Evolutionary conservation across 2,113 vertebrate genomes (phyloP), one percentile per base, ranked within the genome.

Genomic region (Zosterops japonicus): DNA sequence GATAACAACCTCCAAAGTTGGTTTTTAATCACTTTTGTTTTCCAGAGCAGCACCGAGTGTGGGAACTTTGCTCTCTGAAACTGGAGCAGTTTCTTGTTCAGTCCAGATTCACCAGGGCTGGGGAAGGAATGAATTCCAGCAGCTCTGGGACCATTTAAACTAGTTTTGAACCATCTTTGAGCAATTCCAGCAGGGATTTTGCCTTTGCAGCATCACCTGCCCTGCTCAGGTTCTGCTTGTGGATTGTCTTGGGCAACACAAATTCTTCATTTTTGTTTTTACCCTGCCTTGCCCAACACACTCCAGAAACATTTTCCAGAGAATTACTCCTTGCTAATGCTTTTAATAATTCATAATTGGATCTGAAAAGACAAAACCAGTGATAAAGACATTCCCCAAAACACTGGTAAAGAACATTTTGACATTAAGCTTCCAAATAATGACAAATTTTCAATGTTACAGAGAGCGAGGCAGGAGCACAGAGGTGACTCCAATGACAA

Each of bases 391-490:
- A 36, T 19, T 44, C 12, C 9, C 25, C 19, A 20, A n/a, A 60
- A 12, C 4, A 2, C 44, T 56, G 18, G 35, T 17, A 4, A 57
- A 49, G 42, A 22, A 41, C 35, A 35, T 27, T 17, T 64, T 21
- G 29, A 8, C 9, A 2, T 5, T 2, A 9, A 35, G 3, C 50
- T 64, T 64, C 22, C 11, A 35, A 35, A 42, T 23, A 42, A 36
- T 8, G 1, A 22, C 7, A 8, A 2, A 20, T 50, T 28, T 31
- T 12, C 31, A 41, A 0, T 5, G 7, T 53, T 31, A 0, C 20
- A 41, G 31, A 41, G 39, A 56, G 36, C 18, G 57, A 90, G 77
- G 46, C 12, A 21, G 39, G 44, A 44, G 16, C 19, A 22, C 41
- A 69, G n/a, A 23, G 35, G 60, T 59, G 50, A 25, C 39, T 83